Evolutionary conservation across 2,113 vertebrate species (phyloP).

Genomic region (Stomatorhinus ivindoensis): DNA sequence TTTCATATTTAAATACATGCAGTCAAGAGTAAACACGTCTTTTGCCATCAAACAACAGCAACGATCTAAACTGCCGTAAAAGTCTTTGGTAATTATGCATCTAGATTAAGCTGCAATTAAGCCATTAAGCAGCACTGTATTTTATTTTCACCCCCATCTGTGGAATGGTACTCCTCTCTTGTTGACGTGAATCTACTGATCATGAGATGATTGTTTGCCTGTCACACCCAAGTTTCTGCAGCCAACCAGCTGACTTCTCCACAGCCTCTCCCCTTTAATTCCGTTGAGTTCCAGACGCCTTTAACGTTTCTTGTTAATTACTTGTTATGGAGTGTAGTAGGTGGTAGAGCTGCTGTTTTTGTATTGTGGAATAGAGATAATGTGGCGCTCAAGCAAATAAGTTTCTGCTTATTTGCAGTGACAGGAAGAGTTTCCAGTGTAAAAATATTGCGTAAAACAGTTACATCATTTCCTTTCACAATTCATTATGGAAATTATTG

Average conservation of each 20-base stretch:
- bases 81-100: not conserved
- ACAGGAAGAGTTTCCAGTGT: not conserved
- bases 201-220: not conserved
- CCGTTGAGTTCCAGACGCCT: not conserved
- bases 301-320: not conserved
- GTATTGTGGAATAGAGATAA: not conserved
- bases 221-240: not conserved
- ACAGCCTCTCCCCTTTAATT: not conserved
- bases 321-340: not conserved
- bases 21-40: not conserved
- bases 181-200: not conserved
- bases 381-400: not conserved
- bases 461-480: not conserved
- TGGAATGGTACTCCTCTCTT: not conserved
- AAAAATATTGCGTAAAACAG: not conserved
- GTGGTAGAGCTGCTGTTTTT: not conserved
- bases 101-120: not conserved
- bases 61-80: not conserved
- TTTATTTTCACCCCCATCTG: not conserved
- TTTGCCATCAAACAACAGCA: not conserved
- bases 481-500: not conserved
- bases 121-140: not conserved
- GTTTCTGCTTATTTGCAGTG: not conserved
- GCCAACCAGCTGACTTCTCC: not conserved
- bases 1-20: not conserved